Evolutionary conservation across 2,113 vertebrate species (phyloP), one percentile per base, ranked within the genome.

Genomic region (Myotis brandtii): DNA sequence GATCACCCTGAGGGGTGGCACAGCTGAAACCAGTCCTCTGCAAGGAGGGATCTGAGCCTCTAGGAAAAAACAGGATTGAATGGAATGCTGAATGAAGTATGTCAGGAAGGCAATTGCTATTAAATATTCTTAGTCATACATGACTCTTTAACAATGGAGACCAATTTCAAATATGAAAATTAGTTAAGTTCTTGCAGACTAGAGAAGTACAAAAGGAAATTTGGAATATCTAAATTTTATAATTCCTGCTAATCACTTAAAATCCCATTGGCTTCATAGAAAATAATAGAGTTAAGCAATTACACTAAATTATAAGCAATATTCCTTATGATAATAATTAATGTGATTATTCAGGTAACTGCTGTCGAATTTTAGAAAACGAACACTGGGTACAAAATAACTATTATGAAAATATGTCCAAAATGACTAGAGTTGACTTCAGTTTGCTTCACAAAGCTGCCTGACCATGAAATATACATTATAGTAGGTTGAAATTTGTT

Each of bases 381-480:
- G 46, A 97, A 94, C 79, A 94, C 59, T 62, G n/a, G 75, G 27
- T 23, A 79, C 84, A 95, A 93, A 97, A 87, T 92, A 92, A 96
- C 95, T 97, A 98, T 97, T 94, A 96, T 92, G 81, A 89, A 91
- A 95, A 89, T 82, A 95, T 66, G 93, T 92, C 76, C 21, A 92
- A 85, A 69, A 72, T 95, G 94, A 97, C 94, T 95, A 89, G 48
- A 96, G 87, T 84, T 52, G 0, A 69, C 52, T 92, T 91, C 84
- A 76, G 23, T 93, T 96, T 92, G 48, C 77, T 92, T 97, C 97
- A 88, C 82, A 95, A 79, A 92, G 20, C 80, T 90, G 48, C 90
- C 87, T 97, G 96, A 94, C 95, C 84, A 48, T 97, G 96, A 98
- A 97, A 94, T 94, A 87, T 97, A 40, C 67, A 86, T 96, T 96